Base-by-base conservation (phyloP, 1,140 invertebrate genomes). In the Philopotamus ludificatus region DNA sequence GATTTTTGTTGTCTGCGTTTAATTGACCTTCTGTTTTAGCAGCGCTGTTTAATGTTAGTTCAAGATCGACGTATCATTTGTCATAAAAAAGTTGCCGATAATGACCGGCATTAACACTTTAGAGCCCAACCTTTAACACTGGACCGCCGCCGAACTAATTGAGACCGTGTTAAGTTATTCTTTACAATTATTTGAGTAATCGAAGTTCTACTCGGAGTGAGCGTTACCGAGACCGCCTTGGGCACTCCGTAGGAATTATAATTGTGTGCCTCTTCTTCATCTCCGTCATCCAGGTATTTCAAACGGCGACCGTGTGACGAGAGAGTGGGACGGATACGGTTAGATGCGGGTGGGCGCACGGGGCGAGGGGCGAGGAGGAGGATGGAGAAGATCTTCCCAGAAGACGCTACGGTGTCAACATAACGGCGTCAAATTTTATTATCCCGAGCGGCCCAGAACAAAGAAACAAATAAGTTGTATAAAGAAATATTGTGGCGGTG, bases 401-500 rank as follows among this genome's bases (percentile, higher is more conserved):
- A 60, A 60, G 57, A 60, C 57, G 57, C 57, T 9, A 22, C 42
- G 28, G 57, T 60, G 57, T 60, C 57, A 60, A 60, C 57, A 60
- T 60, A 60, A 60, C 57, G 57, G 57, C 57, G 39, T 60, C 57
- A 47, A 60, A 60, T 60, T 60, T 60, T 60, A 60, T 60, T 60
- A 60, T 60, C 28, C 57, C 42, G 55, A 58, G 55, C 55, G 57
- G 57, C 57, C 57, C 57, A 20, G 57, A 60, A 60, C 57, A 60
- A 60, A 60, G 57, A 60, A 9, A 28, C 51, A 54, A 54, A 54
- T 54, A 12, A 34, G 12, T 34, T 34, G 12, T 34, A 34, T 7
- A 34, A 34, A 34, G 28, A 34, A 34, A 34, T 34, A 34, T 34
- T 34, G 28, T 12, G 28, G 4, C 12, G 4, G 4, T 34, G 28